Base-by-base conservation (phyloP, 2,797 vertebrate species). In the Ctenosaura bakeri region DNA sequence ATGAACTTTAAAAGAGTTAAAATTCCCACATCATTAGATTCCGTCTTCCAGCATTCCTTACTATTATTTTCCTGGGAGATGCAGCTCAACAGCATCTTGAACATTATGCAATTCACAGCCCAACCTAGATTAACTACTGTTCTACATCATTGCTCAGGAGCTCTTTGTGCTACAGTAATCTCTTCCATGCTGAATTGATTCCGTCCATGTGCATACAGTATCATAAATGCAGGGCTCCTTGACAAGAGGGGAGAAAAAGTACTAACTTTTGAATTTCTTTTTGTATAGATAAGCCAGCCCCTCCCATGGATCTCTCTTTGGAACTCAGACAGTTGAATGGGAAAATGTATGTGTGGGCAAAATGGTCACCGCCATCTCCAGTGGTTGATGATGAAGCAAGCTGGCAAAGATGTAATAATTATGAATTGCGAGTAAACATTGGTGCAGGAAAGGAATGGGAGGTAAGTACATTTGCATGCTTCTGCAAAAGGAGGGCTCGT, bases 331-430 rank as follows among this genome's bases (percentile, higher is more conserved):
- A 89, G 59, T 92, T 93, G 88, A 92, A 95, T 66, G 91, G 79
- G 1, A 90, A 90, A 92, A 97, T 96, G 0, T 97, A 97, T 92
- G 94, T 99, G 71, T 95, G 95, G 76, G 97, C 97, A 89, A 97
- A 95, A 71, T 99, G 98, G 98, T 97, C 97, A 88, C 98, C 97
- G 87, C 98, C 98, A 2, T 98, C 98, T 8, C 95, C 69, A 0
- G 95, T 97, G 82, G 96, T 96, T 20, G 97, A 98, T 95, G 97
- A 97, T 29, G 97, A 96, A 88, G 97, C 97, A 0, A 98, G 98
- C 14, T 98, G 98, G 97, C 97, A 97, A 93, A 96, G 97, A 0
- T 98, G 98, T 90, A 91, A 97, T 90, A 91, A 97, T 89, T 99
- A 99, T 83, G 97, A 98, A 95, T 95, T 99, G 83, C 97, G 97